phyloP scores from a whole-genome alignment of 2,113 vertebrate genomes.

The Oxygymnocypris stewartii region DNA sequence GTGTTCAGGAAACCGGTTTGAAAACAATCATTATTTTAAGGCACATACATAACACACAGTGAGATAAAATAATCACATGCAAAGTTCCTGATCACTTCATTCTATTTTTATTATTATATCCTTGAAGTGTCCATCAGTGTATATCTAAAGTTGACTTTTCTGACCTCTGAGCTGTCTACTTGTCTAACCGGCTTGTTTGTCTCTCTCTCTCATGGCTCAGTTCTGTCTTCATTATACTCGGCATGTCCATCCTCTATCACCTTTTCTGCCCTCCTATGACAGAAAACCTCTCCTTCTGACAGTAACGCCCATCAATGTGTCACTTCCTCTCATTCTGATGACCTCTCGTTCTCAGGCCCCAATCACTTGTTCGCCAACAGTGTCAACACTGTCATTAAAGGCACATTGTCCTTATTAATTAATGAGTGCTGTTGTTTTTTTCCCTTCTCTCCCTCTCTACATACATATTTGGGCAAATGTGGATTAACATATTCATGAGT shows the following conservation, averaged over 20 bases:
- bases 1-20: neutral
- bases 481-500: conserved; percentile 83
- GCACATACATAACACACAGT: neutral
- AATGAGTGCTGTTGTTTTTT: conserved; percentile 67
- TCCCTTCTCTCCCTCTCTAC: conserved; percentile 34
- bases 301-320: conserved; percentile 26
- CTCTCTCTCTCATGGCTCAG: conserved; percentile 31
- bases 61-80: neutral
- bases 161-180: conserved; percentile 46
- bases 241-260: conserved; percentile 38
- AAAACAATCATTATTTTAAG: neutral
- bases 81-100: neutral
- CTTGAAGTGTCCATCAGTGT: conserved; percentile 7
- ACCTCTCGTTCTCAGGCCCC: conserved; percentile 41
- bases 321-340: conserved; percentile 24
- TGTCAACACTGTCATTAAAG: conserved; percentile 68
- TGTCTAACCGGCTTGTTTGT: conserved; percentile 9
- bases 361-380: conserved; percentile 50
- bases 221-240: conserved; percentile 28
- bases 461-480: conserved; percentile 63
- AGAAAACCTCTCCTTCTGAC: conserved; percentile 28
- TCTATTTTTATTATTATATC: neutral
- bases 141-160: conserved; percentile 46
- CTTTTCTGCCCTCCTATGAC: conserved; percentile 48
- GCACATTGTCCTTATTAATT: conserved; percentile 77